Evolutionary conservation across 2,888 invertebrate species (phyloP).

Genomic region (Boloria euphrosyne): DNA sequence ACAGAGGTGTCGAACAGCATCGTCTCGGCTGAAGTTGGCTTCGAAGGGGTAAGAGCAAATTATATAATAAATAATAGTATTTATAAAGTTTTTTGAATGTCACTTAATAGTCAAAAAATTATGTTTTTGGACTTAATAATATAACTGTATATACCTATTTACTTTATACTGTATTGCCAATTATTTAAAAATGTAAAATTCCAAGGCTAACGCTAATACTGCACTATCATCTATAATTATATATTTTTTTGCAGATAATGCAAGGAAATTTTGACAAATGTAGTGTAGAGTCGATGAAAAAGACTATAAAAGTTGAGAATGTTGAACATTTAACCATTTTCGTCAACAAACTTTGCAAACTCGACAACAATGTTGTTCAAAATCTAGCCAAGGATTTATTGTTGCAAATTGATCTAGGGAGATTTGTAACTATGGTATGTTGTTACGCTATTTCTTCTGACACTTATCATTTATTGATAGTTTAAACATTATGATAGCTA

Average conservation of each 20-base stretch:
- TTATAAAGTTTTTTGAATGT: too few relatives aligned
- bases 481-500: too few relatives aligned
- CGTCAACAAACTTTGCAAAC: conserved; percentile 66
- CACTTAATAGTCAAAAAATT: background rate
- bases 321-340: conserved; percentile 54
- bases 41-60: conserved; percentile 76
- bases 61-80: background rate
- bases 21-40: conserved; percentile 71
- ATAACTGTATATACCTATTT: background rate
- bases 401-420: conserved; percentile 75
- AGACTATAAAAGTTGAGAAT: conserved; percentile 45
- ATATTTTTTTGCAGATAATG: conserved; percentile 57
- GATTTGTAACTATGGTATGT: conserved; percentile 78
- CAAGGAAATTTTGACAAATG: conserved; percentile 61
- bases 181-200: too few relatives aligned
- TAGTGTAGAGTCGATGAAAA: conserved; percentile 48
- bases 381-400: conserved; percentile 69
- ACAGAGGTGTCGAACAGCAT: conserved; percentile 65
- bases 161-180: too few relatives aligned
- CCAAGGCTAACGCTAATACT: background rate
- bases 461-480: background rate
- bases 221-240: background rate
- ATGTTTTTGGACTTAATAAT: background rate
- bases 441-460: background rate
- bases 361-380: conserved; percentile 64